Base-by-base conservation (phyloP, 2,113 vertebrate genomes). In the Psephotus haematonotus region DNA sequence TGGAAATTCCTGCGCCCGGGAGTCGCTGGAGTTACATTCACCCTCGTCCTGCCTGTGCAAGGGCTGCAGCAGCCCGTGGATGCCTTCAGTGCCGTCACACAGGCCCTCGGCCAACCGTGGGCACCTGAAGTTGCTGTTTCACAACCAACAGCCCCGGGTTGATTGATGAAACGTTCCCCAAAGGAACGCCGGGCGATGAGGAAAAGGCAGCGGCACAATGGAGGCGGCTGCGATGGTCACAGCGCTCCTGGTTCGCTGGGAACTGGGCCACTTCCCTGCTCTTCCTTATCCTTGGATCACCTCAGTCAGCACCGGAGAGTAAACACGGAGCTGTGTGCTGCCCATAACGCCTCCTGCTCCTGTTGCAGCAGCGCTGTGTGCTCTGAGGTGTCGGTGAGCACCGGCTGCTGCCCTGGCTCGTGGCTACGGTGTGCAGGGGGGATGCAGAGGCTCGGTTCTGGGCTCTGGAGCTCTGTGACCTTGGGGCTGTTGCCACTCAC, bases 201-300 rank as follows among this genome's bases (percentile, higher is more conserved):
- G 91, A 64, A 59, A 93, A 47, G n/a, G 31, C 35, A 4, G 1
- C 3, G 2, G 68, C 86, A 52, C 91, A 57, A 37, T 17, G 77
- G 88, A 95, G 92, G 65, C 6, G 7, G 6, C 93, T 84, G 95
- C 63, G 3, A 33, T 22, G 17, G 72, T 47, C 79, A 33, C 57
- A 60, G 83, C 62, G 8, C 90, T 85, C 27, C 31, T 0, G 13
- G 25, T 71, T 62, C 37, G 33, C 67, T 27, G 15, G 10, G 63
- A 97, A 95, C 83, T 29, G 20, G 95, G 95, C 82, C 88, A 81
- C 49, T 68, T 90, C 88, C 76, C 78, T 75, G 62, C 87, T 94
- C 85, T 28, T 93, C 89, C 86, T 85, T 96, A 96, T 94, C 97
- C 96, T 97, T 39, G 91, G 64, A 72, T 97, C 97, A 95, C 96